Percentiles rank a stretch among this genome's conserved stretches.
phyloP scores from a whole-genome alignment of 2,113 vertebrate genomes.

The Channa argus region DNA sequence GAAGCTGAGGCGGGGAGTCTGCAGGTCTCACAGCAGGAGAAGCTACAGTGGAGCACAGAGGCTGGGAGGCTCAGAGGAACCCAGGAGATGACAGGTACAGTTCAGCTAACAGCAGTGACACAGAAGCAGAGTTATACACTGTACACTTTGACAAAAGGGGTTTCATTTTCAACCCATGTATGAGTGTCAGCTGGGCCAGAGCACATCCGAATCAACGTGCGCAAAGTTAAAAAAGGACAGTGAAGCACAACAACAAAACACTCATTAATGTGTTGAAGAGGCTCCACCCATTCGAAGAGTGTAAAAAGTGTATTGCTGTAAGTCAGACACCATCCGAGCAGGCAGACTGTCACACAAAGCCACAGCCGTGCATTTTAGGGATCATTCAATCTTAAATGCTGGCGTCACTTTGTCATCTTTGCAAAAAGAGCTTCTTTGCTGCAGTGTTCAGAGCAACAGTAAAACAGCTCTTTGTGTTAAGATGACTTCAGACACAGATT shows the following conservation, averaged over 20 bases:
- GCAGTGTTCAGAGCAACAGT: not conserved
- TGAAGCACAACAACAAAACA: not conserved
- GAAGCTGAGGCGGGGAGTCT: constrained; percentile 48
- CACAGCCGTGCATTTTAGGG: constrained; percentile 73
- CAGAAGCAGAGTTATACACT: constrained; percentile 66
- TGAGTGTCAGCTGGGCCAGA: constrained; percentile 11
- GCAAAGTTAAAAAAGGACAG: no score
- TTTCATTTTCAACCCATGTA: constrained; percentile 58
- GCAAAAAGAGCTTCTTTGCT: constrained; percentile 31
- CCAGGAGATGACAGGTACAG: constrained; percentile 77
- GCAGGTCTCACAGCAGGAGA: constrained; percentile 71
- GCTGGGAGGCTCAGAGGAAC: constrained; percentile 84
- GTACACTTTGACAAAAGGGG: constrained; percentile 50
- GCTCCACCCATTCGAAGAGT: constrained; percentile 49
- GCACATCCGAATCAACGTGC: not conserved
- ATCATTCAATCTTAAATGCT: constrained; percentile 15
- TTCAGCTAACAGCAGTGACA: constrained; percentile 59
- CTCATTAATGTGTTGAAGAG: constrained; percentile 55
- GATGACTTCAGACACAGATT: constrained; percentile 28
- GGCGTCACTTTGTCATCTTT: constrained; percentile 28
- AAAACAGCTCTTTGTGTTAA: constrained; percentile 33
- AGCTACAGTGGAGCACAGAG: constrained; percentile 74
- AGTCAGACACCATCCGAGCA: constrained; percentile 57
- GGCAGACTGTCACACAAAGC: constrained; percentile 75
- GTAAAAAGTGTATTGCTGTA: constrained; percentile 35